These are phyloP conservation scores for Falcunculus frontatus DNA, from an alignment of 2,113 vertebrate species.

Conservation along the genomic window DNA sequence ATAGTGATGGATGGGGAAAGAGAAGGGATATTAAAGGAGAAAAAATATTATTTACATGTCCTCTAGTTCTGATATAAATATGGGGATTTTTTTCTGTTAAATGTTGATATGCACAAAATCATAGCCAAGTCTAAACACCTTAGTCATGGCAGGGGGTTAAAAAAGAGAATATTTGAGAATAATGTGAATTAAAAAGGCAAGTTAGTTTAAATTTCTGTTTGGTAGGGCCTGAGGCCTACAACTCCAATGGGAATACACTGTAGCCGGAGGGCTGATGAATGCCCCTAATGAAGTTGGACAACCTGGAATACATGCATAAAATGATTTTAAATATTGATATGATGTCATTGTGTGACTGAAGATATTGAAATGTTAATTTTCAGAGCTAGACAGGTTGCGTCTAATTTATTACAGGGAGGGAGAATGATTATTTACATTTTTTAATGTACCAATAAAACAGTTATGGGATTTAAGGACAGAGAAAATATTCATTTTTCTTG, in stretches of 20 bases:
- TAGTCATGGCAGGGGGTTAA: conserved; percentile 66
- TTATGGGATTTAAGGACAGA: conserved; percentile 58
- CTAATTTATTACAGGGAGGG: conserved; percentile 76
- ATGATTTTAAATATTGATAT: conserved; percentile 99
- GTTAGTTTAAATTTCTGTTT: conserved; percentile 84
- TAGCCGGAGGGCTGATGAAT: conserved; percentile 89
- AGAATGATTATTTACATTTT: conserved; percentile 83
- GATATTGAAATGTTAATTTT: conserved; percentile 97
- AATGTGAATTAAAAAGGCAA: conserved; percentile 80
- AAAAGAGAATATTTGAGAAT: conserved; percentile 76
- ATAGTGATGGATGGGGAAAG: neutral
- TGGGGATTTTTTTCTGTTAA: conserved; percentile 29
- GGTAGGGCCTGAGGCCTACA: conserved; percentile 82
- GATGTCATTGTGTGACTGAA: conserved; percentile 87
- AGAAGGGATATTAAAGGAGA: neutral
- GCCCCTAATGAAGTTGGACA: conserved; percentile 99
- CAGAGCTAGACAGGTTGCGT: conserved; percentile 80
- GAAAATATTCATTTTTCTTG: neutral
- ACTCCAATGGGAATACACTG: conserved; percentile 80
- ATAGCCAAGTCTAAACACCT: conserved; percentile 55
- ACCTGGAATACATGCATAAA: conserved; percentile 98
- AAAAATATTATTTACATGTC: neutral
- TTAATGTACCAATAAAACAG: conserved; percentile 75
- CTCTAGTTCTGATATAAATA: conserved; percentile 43
- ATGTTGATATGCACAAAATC: conserved; percentile 50